These are phyloP conservation scores for Merops nubicus DNA, from an alignment of 2,113 vertebrate genomes.

Conservation along the genomic window DNA sequence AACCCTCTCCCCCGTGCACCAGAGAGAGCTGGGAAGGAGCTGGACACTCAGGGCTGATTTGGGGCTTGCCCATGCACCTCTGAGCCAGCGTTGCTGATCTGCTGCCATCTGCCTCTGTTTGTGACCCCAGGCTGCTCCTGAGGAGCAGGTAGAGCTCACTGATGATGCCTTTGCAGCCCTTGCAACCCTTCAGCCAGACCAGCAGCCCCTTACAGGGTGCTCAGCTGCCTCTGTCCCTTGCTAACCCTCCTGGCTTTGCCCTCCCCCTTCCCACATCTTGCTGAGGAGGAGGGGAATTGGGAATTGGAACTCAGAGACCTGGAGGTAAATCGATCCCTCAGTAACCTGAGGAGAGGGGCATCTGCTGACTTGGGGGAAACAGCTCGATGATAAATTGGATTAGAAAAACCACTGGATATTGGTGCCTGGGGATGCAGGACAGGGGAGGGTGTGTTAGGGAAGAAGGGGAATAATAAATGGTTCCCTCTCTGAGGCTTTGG, in stretches of 20 bases:
- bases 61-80: not conserved
- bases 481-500: not conserved
- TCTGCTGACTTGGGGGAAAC: slow-evolving; percentile 44
- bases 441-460: not conserved
- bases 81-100: not conserved
- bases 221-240: not conserved
- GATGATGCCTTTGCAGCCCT: not conserved
- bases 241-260: not conserved
- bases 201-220: not conserved
- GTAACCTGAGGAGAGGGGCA: slow-evolving; percentile 36
- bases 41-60: not conserved
- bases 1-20: not conserved
- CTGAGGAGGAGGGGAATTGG: not conserved
- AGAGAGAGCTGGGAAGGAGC: not conserved
- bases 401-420: not conserved
- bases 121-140: not conserved
- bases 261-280: not conserved
- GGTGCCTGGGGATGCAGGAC: not conserved
- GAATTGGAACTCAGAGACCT: not conserved
- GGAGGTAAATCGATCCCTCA: not conserved
- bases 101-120: not conserved
- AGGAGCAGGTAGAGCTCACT: not conserved
- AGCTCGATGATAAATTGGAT: not conserved
- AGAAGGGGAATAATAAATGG: not conserved
- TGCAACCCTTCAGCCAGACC: not conserved